Base-by-base conservation (phyloP, 2,797 vertebrate species). In the Takifugu rubripes region DNA sequence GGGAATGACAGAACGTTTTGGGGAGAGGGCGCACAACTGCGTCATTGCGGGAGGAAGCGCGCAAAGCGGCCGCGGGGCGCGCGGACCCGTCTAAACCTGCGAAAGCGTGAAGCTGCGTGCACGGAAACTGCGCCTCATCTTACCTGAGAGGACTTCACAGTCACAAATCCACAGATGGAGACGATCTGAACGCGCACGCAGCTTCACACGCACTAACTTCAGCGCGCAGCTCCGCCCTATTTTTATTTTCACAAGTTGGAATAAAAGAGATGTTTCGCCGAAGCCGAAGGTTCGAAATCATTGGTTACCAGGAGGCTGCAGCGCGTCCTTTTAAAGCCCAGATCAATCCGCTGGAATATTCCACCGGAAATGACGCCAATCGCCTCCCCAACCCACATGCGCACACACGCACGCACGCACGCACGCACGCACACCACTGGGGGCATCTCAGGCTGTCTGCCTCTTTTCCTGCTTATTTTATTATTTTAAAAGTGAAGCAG, bases 321-420 rank as follows among this genome's bases (percentile, higher is more conserved):
- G 72, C 66, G 74, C 81, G 64, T 79, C 72, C 78, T 85, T 87
- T 89, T 89, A 88, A 89, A 85, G 75, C 52, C 48, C 8, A 40
- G 52, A 42, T 31, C 62, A 60, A 52, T 63, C 69, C 59, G 26
- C 83, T 89, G 77, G 84, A 91, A 91, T 77, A 84, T 91, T 92
- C 90, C 83, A 88, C 76, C 86, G 90, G 91, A 92, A 69, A 57
- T 91, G 88, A 91, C 90, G 87, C 16, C 0, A 0, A 1, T 1
- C 45, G 4, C 47, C 11, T 1, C 17, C 2, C 10, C 2, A 5
- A 45, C n/a, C n/a, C 43, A 45, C n/a, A 33, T 9, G 8, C 27
- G 8, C 8, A 17, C n/a, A 5, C 45, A 8, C 45, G 21, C n/a
- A 3, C 17, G 5, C 21, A 25, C 46, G 5, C 43, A 16, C n/a